phyloP scores from a whole-genome alignment of 2,113 vertebrate species.

The Xiphophorus maculatus region DNA sequence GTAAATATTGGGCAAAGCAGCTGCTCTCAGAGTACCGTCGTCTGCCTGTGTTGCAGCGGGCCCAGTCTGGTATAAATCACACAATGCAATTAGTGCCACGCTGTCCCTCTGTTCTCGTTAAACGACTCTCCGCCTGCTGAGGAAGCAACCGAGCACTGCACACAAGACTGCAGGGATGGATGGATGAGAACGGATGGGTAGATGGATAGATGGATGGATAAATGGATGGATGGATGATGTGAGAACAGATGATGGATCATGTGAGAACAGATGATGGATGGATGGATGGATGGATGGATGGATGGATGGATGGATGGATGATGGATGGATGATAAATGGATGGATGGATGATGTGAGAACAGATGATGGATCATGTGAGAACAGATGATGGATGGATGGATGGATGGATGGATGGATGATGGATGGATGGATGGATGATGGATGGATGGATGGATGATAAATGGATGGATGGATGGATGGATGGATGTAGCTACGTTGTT shows the following conservation, averaged over 20 bases:
- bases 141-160: slow-evolving; percentile 58
- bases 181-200: background rate
- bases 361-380: too few relatives aligned
- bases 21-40: slow-evolving; percentile 71
- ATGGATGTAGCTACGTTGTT: background rate
- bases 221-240: too few relatives aligned
- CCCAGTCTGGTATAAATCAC: slow-evolving; percentile 77
- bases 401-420: too few relatives aligned
- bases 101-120: slow-evolving; percentile 71
- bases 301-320: too few relatives aligned
- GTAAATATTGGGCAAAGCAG: slow-evolving; percentile 80
- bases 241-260: too few relatives aligned
- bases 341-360: too few relatives aligned
- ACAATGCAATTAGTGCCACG: slow-evolving; percentile 74
- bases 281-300: too few relatives aligned
- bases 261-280: too few relatives aligned
- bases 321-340: too few relatives aligned
- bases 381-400: background rate
- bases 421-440: too few relatives aligned
- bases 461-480: too few relatives aligned
- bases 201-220: slow-evolving; percentile 6
- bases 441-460: too few relatives aligned
- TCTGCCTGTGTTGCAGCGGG: slow-evolving; percentile 68
- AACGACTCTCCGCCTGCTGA: slow-evolving; percentile 62
- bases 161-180: slow-evolving; percentile 24